phyloP scores from a whole-genome alignment of 2,888 invertebrate genomes.

The Trisateles emortualis region DNA sequence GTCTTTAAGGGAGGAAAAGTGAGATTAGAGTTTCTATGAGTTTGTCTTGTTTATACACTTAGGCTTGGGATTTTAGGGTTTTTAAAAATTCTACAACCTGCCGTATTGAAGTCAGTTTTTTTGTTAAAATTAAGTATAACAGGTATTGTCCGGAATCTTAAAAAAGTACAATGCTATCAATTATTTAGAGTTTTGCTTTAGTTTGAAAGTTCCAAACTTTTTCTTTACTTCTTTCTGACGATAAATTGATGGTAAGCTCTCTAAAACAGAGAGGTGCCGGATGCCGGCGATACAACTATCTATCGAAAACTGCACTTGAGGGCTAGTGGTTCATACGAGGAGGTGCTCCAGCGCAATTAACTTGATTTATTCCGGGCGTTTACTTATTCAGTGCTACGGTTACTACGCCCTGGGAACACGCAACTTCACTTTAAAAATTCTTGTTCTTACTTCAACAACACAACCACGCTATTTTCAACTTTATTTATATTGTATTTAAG shows the following conservation, averaged over 20 bases:
- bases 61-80: no score
- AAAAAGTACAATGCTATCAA: background rate
- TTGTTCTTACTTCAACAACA: slow-evolving; percentile 45
- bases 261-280: slow-evolving; percentile 59
- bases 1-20: no score
- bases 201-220: background rate
- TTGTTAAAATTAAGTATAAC: no score
- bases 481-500: slow-evolving; percentile 34
- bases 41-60: no score
- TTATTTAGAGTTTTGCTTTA: background rate
- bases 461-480: slow-evolving; percentile 40
- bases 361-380: slow-evolving; percentile 85
- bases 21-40: no score
- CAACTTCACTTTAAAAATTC: slow-evolving; percentile 46
- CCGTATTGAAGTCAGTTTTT: no score
- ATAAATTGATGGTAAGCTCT: slow-evolving; percentile 42
- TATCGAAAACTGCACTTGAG: slow-evolving; percentile 73
- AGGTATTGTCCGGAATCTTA: no score
- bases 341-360: slow-evolving; percentile 84
- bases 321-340: slow-evolving; percentile 78
- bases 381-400: slow-evolving; percentile 84
- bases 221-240: background rate
- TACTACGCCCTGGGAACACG: slow-evolving; percentile 64
- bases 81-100: no score
- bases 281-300: slow-evolving; percentile 59